Percentiles rank a stretch among this genome's conserved stretches.
These are phyloP conservation scores for Macaca fascicularis DNA, from an alignment of 2,113 vertebrate genomes.

Conservation along the genomic window DNA sequence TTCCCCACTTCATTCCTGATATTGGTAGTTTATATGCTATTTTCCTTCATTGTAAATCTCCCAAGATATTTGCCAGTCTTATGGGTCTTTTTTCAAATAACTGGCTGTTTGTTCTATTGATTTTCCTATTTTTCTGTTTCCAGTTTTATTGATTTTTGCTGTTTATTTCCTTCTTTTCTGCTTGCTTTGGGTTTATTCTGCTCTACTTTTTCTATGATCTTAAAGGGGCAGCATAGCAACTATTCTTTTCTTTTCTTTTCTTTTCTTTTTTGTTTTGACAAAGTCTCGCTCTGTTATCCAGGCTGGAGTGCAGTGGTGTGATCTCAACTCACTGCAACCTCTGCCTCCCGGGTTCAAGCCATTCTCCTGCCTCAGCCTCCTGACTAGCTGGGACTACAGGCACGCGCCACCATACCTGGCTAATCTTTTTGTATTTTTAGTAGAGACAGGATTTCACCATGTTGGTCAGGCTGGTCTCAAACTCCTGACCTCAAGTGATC, in stretches of 20 bases:
- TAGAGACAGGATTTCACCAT: no score
- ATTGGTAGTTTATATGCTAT: neutral
- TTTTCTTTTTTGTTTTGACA: no score
- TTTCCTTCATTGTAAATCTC: neutral
- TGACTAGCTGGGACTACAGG: no score
- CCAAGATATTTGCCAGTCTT: neutral
- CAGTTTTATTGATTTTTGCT: neutral
- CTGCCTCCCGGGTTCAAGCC: no score
- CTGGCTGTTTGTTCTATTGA: neutral
- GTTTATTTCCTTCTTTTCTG: neutral
- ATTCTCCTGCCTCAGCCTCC: no score
- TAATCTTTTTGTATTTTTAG: no score
- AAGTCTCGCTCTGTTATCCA: no score
- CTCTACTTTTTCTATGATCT: neutral
- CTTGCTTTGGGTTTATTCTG: neutral
- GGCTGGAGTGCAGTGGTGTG: no score
- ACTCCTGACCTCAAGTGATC: no score
- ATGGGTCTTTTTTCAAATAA: neutral
- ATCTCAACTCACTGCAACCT: no score
- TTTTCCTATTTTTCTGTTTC: neutral
- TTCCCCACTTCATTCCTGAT: neutral
- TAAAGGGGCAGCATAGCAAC: neutral
- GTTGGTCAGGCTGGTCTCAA: no score
- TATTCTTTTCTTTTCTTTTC: neutral
- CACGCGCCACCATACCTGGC: rapidly evolving